These are phyloP conservation scores for Paratrypauchen microcephalus DNA, from an alignment of 2,797 vertebrate species.

Conservation along the genomic window DNA sequence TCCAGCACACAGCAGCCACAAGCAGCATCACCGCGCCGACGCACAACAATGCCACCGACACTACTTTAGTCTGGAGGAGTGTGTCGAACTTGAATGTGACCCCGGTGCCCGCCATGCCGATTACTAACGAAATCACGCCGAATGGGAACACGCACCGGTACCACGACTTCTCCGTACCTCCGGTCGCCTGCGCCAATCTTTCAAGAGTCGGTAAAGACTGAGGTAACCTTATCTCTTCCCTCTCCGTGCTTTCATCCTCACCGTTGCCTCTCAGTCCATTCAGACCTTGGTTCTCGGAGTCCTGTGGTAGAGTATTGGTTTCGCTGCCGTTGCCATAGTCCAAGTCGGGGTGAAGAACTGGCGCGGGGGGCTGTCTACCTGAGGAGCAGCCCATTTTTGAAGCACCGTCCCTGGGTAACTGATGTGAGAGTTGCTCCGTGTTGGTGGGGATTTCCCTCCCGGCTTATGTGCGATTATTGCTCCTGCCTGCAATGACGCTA, in stretches of 20 bases:
- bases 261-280: constrained; percentile 36
- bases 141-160: constrained; percentile 81
- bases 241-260: constrained; percentile 34
- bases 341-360: constrained; percentile 66
- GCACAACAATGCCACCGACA: constrained; percentile 82
- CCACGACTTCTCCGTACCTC: constrained; percentile 85
- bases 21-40: constrained; percentile 72
- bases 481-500: constrained; percentile 28
- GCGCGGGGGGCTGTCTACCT: constrained; percentile 79
- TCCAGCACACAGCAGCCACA: constrained; percentile 76
- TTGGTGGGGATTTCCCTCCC: constrained; percentile 12
- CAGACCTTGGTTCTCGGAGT: constrained; percentile 58
- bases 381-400: constrained; percentile 86
- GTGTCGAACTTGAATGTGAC: constrained; percentile 90
- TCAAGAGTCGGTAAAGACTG: constrained; percentile 83
- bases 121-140: constrained; percentile 90
- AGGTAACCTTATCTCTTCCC: constrained; percentile 53
- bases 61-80: constrained; percentile 86
- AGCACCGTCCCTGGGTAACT: constrained; percentile 28
- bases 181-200: constrained; percentile 87
- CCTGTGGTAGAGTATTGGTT: constrained; percentile 56
- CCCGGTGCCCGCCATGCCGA: constrained; percentile 86
- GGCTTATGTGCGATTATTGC: constrained; percentile 9
- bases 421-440: constrained; percentile 9
- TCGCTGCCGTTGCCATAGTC: constrained; percentile 59